A percentile compares a stretch with the other conserved stretches of the same genome.
These are phyloP conservation scores for Chrysolina americana DNA, from an alignment of 2,888 invertebrate genomes.

Conservation along the genomic window DNA sequence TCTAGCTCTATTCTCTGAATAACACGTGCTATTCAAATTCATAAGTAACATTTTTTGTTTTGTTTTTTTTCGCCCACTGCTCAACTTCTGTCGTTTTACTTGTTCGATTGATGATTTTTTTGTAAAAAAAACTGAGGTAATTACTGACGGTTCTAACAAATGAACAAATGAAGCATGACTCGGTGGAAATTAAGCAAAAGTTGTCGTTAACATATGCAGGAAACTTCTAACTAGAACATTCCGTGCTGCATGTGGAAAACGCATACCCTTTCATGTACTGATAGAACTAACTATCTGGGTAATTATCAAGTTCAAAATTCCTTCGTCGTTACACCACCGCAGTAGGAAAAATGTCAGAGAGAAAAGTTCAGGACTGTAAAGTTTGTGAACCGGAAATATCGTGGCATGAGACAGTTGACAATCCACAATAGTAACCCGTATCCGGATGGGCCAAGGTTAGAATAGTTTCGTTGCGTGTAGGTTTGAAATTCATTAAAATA, in stretches of 20 bases:
- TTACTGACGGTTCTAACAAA: too few relatives aligned
- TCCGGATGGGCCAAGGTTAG: conserved; percentile 40
- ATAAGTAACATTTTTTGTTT: too few relatives aligned
- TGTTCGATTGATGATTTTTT: too few relatives aligned
- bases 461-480: conserved; percentile 55
- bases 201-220: too few relatives aligned
- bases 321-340: not conserved
- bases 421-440: conserved; percentile 28
- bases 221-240: not conserved
- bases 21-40: too few relatives aligned
- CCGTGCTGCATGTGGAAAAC: not conserved
- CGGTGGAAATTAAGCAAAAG: too few relatives aligned
- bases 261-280: not conserved
- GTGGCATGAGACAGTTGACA: conserved; percentile 39
- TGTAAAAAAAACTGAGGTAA: too few relatives aligned
- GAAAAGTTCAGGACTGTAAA: conserved; percentile 19
- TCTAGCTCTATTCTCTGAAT: too few relatives aligned
- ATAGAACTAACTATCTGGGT: not conserved
- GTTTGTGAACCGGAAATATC: conserved; percentile 33
- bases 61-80: too few relatives aligned
- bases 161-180: too few relatives aligned
- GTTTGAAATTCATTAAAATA: conserved; percentile 59
- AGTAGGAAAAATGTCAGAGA: not conserved
- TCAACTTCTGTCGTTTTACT: too few relatives aligned
- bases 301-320: conserved; percentile 7